Conservation (phyloP, 2,113 vertebrate species). For the Colaptes auratus region DNA sequence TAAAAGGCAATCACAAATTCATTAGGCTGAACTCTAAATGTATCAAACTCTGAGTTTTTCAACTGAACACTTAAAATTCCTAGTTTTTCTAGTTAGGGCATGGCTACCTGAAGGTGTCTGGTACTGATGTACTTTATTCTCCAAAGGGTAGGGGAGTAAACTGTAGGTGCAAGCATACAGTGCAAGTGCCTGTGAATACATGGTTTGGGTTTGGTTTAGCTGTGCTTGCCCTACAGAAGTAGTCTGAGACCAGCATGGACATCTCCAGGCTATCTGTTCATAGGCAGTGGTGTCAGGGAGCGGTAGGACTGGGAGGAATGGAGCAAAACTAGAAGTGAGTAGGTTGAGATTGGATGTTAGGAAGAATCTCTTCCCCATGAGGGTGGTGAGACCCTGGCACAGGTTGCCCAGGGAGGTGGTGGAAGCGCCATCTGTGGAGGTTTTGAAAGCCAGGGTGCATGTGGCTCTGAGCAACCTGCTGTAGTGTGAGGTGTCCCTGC, state of each 20-base stretch:
- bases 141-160: not conserved
- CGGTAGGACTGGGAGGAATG: too few species aligned
- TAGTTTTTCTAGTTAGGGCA: not conserved
- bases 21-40: not conserved
- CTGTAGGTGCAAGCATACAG: not conserved
- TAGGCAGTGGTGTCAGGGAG: not conserved
- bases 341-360: too few species aligned
- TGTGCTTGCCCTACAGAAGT: not conserved
- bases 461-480: too few species aligned
- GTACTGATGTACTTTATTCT: not conserved
- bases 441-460: too few species aligned
- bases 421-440: too few species aligned
- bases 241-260: not conserved
- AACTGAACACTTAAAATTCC: not conserved
- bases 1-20: not conserved
- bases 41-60: not conserved
- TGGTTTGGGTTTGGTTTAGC: not conserved
- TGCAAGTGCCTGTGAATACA: not conserved
- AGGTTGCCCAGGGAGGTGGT: too few species aligned
- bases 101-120: not conserved
- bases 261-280: not conserved
- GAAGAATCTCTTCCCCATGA: too few species aligned
- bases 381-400: too few species aligned
- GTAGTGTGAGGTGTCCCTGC: too few species aligned
- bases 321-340: too few species aligned